A percentile compares a stretch with the other conserved stretches of the same genome.
phyloP scores from a whole-genome alignment of 2,797 vertebrate species.

The Myiotriccus ornatus region DNA sequence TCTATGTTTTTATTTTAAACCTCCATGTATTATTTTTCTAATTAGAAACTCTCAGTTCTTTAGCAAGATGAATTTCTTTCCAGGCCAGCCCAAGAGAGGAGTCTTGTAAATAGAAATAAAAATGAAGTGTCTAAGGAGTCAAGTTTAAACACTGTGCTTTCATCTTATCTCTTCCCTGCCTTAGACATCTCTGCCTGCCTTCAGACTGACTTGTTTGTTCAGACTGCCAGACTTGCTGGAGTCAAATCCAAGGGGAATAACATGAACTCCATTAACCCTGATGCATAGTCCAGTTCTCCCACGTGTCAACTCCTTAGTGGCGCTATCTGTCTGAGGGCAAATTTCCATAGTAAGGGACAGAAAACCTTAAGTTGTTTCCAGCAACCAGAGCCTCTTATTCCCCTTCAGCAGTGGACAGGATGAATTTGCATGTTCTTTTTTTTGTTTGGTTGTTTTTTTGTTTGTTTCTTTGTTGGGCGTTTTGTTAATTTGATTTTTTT shows the following conservation, averaged over 20 bases:
- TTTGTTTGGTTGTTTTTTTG: background rate
- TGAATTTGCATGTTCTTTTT: background rate
- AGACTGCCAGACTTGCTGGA: background rate
- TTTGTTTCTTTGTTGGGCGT: no score
- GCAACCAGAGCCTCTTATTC: background rate
- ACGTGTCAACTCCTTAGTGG: rapidly evolving
- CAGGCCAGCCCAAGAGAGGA: background rate
- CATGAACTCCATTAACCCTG: background rate
- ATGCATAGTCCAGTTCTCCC: background rate
- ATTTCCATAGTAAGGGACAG: background rate
- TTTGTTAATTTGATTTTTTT: background rate
- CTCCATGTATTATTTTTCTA: background rate
- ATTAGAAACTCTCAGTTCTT: background rate
- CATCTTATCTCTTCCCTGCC: background rate
- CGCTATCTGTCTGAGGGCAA: background rate
- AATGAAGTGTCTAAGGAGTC: background rate
- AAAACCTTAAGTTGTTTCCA: background rate
- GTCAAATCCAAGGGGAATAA: background rate
- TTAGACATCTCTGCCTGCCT: background rate
- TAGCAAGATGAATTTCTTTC: background rate
- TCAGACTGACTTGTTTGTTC: background rate
- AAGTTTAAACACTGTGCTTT: background rate
- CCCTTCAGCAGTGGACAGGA: background rate
- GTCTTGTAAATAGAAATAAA: background rate
- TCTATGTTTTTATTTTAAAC: background rate